Evolutionary conservation across 2,797 vertebrate species (phyloP).

Genomic region (Iguana delicatissima): DNA sequence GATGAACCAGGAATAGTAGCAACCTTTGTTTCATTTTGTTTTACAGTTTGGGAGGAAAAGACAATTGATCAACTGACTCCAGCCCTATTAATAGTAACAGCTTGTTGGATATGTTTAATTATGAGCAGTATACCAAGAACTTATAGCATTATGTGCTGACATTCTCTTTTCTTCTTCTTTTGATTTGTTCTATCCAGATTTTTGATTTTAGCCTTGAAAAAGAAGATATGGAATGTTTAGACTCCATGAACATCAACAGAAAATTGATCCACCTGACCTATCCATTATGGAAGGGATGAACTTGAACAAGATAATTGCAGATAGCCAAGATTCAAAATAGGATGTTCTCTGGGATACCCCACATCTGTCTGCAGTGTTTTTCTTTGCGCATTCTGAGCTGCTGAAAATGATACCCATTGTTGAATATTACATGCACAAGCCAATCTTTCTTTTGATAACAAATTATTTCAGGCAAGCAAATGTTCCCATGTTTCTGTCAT

Average conservation of each 20-base stretch:
- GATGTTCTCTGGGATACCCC: constrained; percentile 16
- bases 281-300: constrained; percentile 55
- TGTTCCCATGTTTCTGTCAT: not conserved
- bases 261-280: constrained; percentile 62
- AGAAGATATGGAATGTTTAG: constrained; percentile 56
- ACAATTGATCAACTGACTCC: not conserved
- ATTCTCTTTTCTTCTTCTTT: not conserved
- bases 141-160: not conserved
- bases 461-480: constrained; percentile 19
- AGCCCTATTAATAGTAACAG: not conserved
- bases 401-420: constrained; percentile 4
- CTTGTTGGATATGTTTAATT: not conserved
- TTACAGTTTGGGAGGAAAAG: not conserved
- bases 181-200: constrained; percentile 58
- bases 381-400: constrained; percentile 3
- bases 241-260: constrained; percentile 49
- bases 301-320: constrained; percentile 34
- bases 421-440: constrained; percentile 9
- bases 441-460: not conserved
- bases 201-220: constrained; percentile 65
- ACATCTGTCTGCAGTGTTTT: constrained; percentile 25
- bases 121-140: not conserved
- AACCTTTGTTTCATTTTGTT: not conserved
- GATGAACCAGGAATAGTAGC: not conserved
- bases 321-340: constrained; percentile 15